Base-by-base conservation (phyloP, 2,113 vertebrate species). In the Brachionichthys hirsutus region DNA sequence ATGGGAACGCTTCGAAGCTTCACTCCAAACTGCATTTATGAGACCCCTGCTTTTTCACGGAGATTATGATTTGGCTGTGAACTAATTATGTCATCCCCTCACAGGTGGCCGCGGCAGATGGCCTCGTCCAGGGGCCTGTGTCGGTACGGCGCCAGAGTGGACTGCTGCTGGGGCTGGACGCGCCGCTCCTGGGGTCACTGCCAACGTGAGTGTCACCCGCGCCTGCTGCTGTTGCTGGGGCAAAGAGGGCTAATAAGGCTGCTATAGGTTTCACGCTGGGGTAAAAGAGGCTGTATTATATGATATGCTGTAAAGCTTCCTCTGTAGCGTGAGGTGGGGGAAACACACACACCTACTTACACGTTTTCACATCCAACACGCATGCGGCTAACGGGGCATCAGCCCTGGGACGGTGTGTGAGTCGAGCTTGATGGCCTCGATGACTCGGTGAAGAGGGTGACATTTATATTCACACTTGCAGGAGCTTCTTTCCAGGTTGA, bases 91-190 rank as follows among this genome's bases (percentile, higher is more conserved):
- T 68, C 57, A 34, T 87, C 66, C 63, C 76, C 78, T 47, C 79
- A 64, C 89, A 98, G 97, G 94, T 98, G 96, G 97, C 92, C 94
- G 48, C 91, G 94, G 61, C 97, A 96, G 65, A 91, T 95, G 63
- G 86, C 91, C 42, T 92, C 94, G 0, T 92, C 95, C 9, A 69
- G 87, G 20, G 97, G 97, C 66, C 85, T 99, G 40, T 99, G 97
- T 73, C 95, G 92, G 0, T 99, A 95, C 19, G 97, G 95, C 4
- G 89, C 89, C 71, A 91, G 94, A 63, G 88, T 96, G 50, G 96
- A 97, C 90, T 99, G 97, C 94, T 99, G 97, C 92, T 99, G 96
- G 97, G 97, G 96, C 70, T 99, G 96, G 96, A 92, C 91, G 0
- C 92, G 94, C 0, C 89, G 88, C 59, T 88, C 95, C 64, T 97